Evolutionary conservation across 2,888 invertebrate species (phyloP).

Genomic region (Invenusta paracnida): DNA sequence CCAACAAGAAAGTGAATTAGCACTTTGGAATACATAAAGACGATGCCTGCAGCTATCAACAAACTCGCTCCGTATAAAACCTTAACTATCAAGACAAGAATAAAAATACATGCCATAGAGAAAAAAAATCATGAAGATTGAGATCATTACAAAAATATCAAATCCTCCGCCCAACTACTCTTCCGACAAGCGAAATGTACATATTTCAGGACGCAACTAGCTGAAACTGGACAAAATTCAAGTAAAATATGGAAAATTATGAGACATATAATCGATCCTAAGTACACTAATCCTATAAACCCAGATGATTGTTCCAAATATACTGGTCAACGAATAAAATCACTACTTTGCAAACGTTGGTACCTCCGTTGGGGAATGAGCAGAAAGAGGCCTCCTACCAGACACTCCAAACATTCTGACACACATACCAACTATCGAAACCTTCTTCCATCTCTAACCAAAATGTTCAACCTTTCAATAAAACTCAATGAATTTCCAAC

Average conservation of each 20-base stretch:
- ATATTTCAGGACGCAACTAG: not conserved
- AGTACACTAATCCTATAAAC: not conserved
- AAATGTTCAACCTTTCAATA: constrained; percentile 9
- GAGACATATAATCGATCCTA: not conserved
- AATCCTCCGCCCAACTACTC: not conserved
- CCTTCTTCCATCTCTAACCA: not conserved
- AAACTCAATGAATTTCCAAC: not conserved
- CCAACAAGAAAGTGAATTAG: not conserved
- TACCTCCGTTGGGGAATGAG: not conserved
- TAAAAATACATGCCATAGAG: constrained; percentile 50
- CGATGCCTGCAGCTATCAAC: not conserved
- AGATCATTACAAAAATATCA: not conserved
- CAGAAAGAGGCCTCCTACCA: not conserved
- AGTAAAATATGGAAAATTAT: not conserved
- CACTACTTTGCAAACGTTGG: not conserved
- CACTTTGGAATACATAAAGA: not conserved
- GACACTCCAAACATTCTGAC: not conserved
- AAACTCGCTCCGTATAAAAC: not conserved
- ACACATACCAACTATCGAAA: not conserved
- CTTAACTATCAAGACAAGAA: not conserved
- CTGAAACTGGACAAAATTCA: not conserved
- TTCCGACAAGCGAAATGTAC: not conserved
- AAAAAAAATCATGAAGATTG: constrained; percentile 57
- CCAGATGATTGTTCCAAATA: not conserved
- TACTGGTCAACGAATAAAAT: not conserved